A percentile compares a stretch with the other conserved stretches of the same genome.
Conservation (phyloP, 2,888 invertebrate genomes). For the Chymomyza fuscimana region DNA sequence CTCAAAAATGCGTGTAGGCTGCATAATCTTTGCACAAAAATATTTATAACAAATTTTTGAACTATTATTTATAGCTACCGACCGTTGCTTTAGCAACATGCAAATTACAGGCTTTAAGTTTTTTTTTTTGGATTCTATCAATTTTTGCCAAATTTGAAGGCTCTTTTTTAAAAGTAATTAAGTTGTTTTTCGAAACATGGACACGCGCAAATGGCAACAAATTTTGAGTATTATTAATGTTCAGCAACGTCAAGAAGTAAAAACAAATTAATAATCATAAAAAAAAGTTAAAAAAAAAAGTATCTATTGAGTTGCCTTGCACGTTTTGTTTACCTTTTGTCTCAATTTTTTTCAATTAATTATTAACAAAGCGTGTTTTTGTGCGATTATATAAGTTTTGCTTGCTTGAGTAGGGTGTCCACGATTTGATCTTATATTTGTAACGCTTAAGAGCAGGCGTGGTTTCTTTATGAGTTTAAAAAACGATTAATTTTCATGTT, state of each 20-base stretch:
- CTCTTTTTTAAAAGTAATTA: conserved; percentile 15
- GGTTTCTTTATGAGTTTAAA: background rate
- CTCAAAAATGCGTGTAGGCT: conserved; percentile 6
- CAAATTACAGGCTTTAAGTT: conserved; percentile 20
- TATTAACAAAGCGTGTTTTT: conserved; percentile 9
- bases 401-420: background rate
- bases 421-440: background rate
- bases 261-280: conserved; percentile 4
- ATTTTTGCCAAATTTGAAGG: conserved; percentile 45
- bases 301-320: conserved; percentile 14
- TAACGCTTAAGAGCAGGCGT: background rate
- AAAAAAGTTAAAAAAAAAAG: conserved; percentile 6
- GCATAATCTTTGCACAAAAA: background rate
- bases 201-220: background rate
- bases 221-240: background rate
- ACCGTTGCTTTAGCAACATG: conserved; percentile 23
- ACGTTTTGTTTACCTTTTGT: conserved; percentile 22
- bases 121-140: conserved; percentile 34
- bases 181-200: background rate
- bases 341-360: conserved; percentile 14
- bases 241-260: background rate
- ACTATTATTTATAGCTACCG: conserved; percentile 3
- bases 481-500: background rate
- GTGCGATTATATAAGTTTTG: conserved; percentile 8
- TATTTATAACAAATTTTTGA: background rate